Evolutionary conservation across 2,113 vertebrate genomes (phyloP), one percentile per base, ranked within the genome.

Genomic region (Illadopsis cleaveri): DNA sequence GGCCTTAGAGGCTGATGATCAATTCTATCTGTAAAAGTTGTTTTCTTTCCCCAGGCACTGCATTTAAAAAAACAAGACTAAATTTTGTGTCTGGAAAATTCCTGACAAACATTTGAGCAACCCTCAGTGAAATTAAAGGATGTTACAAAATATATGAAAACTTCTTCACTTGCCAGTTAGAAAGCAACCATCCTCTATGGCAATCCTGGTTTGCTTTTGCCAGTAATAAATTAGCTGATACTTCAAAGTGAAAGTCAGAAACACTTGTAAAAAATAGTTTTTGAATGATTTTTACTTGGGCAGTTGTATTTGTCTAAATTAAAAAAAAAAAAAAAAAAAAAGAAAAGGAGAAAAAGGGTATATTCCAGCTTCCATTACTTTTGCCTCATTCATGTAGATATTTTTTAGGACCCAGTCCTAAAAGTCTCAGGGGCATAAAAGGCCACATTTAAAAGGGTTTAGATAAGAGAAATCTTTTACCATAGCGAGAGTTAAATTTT

Each of bases 1-100:
- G 90, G 83, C 91, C 69, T 94, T 86, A 82, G 53, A 96, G 77
- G 53, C 83, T 75, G 86, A 76, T 91, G 86, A 95, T 86, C 93
- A 84, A 45, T 91, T 94, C 61, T 76, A 3, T 87, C 89, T 89
- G 79, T 87, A 93, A 79, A 84, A 86, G 57, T 84, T 92, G 48
- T 91, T 91, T 94, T 91, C 82, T 68, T 89, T 92, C 76, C 31
- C 8, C 44, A 50, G 93, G 83, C 93, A 48, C 17, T 68, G 64
- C 48, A 71, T 93, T 86, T 68, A 60, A 92, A 88, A 92, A 93
- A 89, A 50, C 15, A 89, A 82, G 57, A 81, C 64, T 58, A 86
- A 71, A 91, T 72, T 88, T 58, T 51, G 2, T 58, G 48, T 56
- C 80, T 90, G 69, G 77, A 94, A 90, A 71, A 78, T 76, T 83